phyloP scores from a whole-genome alignment of 1,140 invertebrate species.

The Penaeus indicus region DNA sequence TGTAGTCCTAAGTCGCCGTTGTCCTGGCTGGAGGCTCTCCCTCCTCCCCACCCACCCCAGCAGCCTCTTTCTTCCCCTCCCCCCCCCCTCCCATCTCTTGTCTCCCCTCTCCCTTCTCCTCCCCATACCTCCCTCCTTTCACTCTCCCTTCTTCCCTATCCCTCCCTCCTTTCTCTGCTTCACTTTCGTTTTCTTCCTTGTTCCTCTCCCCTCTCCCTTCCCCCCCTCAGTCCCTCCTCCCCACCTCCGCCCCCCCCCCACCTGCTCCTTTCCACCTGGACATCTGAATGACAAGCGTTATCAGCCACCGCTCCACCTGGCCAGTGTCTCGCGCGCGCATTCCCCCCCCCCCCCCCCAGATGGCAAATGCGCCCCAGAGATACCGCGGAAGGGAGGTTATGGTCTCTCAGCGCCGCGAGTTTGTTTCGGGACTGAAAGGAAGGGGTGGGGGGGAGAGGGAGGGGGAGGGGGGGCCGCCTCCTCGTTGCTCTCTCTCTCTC shows the following conservation, averaged over 20 bases:
- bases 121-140: background rate
- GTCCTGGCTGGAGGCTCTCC: background rate
- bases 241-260: background rate
- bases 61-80: background rate
- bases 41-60: background rate
- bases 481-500: background rate
- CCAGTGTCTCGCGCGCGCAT: too few species aligned
- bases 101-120: background rate
- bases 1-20: background rate
- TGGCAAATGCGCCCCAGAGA: too few species aligned
- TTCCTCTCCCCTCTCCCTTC: background rate
- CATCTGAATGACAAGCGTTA: background rate
- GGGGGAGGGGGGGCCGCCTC: background rate
- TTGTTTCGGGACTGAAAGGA: too few species aligned
- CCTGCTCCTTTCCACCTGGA: conserved; percentile 1
- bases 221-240: background rate
- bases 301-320: too few species aligned
- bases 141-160: background rate
- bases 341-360: too few species aligned
- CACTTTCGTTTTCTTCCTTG: background rate
- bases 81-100: background rate
- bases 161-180: background rate
- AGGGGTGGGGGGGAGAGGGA: too few species aligned
- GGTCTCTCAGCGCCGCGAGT: too few species aligned
- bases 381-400: too few species aligned